Conservation (phyloP, 1,140 invertebrate species). For the Penaeus indicus region DNA sequence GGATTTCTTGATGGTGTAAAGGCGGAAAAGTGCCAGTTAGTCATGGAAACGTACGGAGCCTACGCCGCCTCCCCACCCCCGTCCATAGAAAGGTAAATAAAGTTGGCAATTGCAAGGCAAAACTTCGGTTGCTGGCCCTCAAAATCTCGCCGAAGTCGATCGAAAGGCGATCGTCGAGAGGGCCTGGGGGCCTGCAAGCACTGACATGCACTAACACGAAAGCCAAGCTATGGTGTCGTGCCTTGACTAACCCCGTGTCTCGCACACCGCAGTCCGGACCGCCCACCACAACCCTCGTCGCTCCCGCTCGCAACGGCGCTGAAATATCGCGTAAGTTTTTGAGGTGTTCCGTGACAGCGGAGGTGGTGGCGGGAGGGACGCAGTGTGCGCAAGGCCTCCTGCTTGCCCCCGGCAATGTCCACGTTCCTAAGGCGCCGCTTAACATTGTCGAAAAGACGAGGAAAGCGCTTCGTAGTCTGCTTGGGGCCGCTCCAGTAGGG, state of each 20-base stretch:
- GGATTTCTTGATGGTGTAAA: constrained; percentile 56
- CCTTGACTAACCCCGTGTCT: constrained; percentile 27
- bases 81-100: constrained; percentile 53
- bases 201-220: constrained; percentile 48
- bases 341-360: no score
- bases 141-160: constrained; percentile 32
- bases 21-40: constrained; percentile 46
- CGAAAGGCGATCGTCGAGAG: constrained; percentile 18
- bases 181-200: constrained; percentile 21
- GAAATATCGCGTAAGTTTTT: not conserved
- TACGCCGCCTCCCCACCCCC: constrained; percentile 43
- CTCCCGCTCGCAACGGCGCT: not conserved
- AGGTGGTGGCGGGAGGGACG: no score
- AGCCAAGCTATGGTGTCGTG: constrained; percentile 6
- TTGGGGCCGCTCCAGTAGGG: no score
- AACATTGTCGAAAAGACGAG: no score
- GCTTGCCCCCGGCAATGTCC: no score
- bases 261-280: constrained; percentile 4
- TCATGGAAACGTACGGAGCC: constrained; percentile 47
- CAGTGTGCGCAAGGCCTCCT: no score
- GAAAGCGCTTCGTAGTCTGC: no score
- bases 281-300: not conserved
- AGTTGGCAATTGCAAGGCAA: constrained; percentile 34
- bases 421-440: no score
- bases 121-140: constrained; percentile 35